These are phyloP conservation scores for Sapayoa aenigma DNA, from an alignment of 2,113 vertebrate species.

Conservation along the genomic window DNA sequence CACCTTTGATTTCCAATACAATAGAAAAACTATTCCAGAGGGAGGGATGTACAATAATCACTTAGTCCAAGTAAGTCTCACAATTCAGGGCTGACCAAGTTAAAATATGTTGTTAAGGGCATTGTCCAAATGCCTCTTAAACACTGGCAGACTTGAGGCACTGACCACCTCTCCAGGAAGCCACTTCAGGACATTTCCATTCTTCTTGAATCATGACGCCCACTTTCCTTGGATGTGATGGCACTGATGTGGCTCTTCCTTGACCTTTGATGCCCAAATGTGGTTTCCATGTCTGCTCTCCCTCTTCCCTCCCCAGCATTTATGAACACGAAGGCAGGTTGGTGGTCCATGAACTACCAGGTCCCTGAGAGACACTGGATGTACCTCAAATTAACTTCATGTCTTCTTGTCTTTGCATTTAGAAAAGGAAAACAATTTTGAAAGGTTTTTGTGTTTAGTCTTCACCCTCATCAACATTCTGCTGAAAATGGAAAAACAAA, in stretches of 20 bases:
- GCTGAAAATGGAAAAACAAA: not conserved
- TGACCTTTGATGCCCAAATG: not conserved
- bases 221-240: not conserved
- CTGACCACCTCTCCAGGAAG: not conserved
- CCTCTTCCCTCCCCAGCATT: not conserved
- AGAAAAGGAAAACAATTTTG: not conserved
- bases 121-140: not conserved
- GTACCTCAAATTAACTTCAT: not conserved
- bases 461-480: not conserved
- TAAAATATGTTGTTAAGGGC: not conserved
- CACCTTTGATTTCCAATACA: not conserved
- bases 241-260: not conserved
- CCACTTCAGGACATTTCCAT: not conserved
- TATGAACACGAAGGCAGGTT: not conserved
- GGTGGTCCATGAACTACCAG: not conserved
- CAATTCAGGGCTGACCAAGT: not conserved
- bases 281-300: not conserved
- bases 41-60: no score
- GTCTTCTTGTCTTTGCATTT: not conserved
- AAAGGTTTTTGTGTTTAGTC: not conserved
- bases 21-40: not conserved
- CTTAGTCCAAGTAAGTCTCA: not conserved
- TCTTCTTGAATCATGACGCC: not conserved
- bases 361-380: not conserved
- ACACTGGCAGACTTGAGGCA: not conserved